Evolutionary conservation across 2,797 vertebrate species (phyloP), one percentile per base, ranked within the genome.

Genomic region (Manis javanica): DNA sequence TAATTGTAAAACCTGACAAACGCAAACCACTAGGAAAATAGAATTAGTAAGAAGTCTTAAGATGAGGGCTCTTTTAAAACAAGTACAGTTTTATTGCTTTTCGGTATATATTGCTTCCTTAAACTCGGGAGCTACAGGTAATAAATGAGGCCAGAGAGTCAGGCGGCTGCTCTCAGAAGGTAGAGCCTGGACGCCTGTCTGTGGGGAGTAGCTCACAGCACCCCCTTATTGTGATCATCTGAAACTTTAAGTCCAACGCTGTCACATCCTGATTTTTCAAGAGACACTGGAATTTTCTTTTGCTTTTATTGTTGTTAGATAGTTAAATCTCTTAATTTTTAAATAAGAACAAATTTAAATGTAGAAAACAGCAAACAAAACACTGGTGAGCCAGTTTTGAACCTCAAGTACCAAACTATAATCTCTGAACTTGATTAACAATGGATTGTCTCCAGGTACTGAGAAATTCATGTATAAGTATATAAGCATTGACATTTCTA

Each of bases 241-340:
- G 16, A 77, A 46, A 61, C 51, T 66, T 29, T 53, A 14, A 5
- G 15, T 69, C 29, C n/a, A 2, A 6, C 71, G 18, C 24, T 55
- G 69, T 63, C 29, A 79, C 5, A n/a, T 77, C 34, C 34, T 71
- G 72, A 90, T 39, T 61, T 92, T 82, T 63, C 34, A 75, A 78
- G 37, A 87, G 90, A 89, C 78, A 21, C 74, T 91, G 64, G n/a
- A 83, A 57, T 93, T 97, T 37, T 61, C 87, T 96, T 93, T 79
- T 83, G 51, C 68, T 94, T 95, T 94, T 86, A 29, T 66, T 84
- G 19, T 66, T 77, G 49, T n/a, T 88, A 46, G 46, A 46, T 46
- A 46, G 42, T 87, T 91, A 68, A 72, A 61, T 57, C 39, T 91
- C 55, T 91, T 91, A 82, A 49, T 34, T 69, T 88, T 92, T 89